Evolutionary conservation across 2,888 invertebrate species (phyloP).

Genomic region (Cephus nigrinus): DNA sequence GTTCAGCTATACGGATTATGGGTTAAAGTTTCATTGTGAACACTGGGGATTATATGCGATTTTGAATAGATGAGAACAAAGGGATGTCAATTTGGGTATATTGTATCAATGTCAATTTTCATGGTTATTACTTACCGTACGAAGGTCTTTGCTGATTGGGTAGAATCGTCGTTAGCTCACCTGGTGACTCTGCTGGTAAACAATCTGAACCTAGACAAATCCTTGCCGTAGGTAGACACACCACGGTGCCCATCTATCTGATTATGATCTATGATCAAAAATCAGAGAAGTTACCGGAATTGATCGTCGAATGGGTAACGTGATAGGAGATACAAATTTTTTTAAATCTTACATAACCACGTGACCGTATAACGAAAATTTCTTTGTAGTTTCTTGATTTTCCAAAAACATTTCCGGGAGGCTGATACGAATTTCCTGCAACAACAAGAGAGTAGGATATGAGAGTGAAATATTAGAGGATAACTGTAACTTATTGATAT

Average conservation of each 20-base stretch:
- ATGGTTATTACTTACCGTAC: background rate
- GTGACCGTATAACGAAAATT: background rate
- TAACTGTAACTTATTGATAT: background rate
- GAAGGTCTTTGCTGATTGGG: background rate
- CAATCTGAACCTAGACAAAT: constrained; percentile 21
- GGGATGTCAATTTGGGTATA: background rate
- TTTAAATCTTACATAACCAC: background rate
- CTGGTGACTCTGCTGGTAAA: background rate
- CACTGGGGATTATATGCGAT: background rate
- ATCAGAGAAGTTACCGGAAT: background rate
- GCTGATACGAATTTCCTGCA: background rate
- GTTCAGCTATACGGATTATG: background rate
- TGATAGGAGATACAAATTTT: background rate
- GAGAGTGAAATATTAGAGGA: background rate
- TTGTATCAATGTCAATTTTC: background rate
- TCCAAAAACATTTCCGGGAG: background rate
- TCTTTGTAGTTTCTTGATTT: background rate
- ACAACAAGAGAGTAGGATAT: background rate
- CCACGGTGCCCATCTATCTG: constrained; percentile 26
- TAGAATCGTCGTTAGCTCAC: background rate
- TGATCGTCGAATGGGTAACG: background rate
- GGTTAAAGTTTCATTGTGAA: background rate
- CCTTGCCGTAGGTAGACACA: constrained; percentile 28
- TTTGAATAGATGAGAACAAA: background rate
- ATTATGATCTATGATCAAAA: background rate